Conservation (phyloP, 92 coral and sea anemone species). For the Siderastrea radians region DNA sequence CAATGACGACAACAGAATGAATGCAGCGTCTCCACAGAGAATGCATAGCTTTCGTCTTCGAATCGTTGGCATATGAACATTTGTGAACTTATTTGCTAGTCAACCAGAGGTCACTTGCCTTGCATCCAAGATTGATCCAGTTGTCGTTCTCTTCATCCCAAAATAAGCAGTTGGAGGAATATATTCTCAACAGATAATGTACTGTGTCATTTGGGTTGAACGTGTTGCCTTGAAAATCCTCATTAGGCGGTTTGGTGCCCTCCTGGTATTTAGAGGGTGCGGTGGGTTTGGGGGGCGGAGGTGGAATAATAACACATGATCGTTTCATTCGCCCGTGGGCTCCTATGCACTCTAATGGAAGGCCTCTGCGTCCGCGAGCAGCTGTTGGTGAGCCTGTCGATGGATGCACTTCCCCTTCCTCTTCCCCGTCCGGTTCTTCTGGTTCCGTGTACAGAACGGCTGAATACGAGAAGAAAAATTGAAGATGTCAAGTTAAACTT, state of each 20-base stretch:
- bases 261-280: conserved; percentile 45
- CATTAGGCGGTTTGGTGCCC: conserved; percentile 72
- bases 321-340: conserved; percentile 77
- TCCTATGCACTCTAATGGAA: conserved; percentile 64
- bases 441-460: conserved; percentile 51
- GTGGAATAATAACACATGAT: conserved; percentile 93
- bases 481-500: neutral
- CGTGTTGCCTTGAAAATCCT: conserved; percentile 83
- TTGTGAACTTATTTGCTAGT: neutral
- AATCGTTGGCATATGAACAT: too few species aligned
- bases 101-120: conserved; percentile 41
- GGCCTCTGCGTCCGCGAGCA: conserved; percentile 75
- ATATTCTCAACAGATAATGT: conserved; percentile 75
- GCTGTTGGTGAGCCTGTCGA: conserved; percentile 29
- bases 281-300: conserved; percentile 94
- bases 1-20: neutral
- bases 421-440: conserved; percentile 4
- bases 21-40: neutral
- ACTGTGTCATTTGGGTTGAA: conserved; percentile 79
- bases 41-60: too few species aligned
- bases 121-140: conserved; percentile 86
- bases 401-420: neutral
- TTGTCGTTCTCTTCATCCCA: conserved; percentile 73
- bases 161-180: conserved; percentile 83
- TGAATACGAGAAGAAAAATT: neutral